Evolutionary conservation across 2,797 vertebrate genomes (phyloP).

Genomic region (Peromyscus melanophrys): DNA sequence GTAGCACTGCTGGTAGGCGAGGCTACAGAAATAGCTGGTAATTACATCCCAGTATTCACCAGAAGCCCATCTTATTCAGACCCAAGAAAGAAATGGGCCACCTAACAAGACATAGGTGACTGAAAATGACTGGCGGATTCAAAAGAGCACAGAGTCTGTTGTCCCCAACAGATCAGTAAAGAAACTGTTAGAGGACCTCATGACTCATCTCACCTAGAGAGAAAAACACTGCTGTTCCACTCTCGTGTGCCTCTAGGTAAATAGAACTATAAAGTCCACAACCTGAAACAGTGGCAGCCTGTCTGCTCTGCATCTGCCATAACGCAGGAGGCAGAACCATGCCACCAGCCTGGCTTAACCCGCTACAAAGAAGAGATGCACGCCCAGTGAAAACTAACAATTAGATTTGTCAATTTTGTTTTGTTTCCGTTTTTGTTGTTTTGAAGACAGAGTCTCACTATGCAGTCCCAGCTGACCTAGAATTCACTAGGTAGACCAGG

Average conservation of each 20-base stretch:
- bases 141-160: not conserved
- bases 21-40: not conserved
- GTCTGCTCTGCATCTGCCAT: not conserved
- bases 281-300: not conserved
- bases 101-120: too few relatives aligned
- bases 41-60: not conserved
- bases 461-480: not conserved
- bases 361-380: not conserved
- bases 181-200: not conserved
- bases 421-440: not conserved
- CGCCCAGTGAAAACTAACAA: not conserved
- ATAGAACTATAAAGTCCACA: not conserved
- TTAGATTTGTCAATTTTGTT: not conserved
- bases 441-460: not conserved
- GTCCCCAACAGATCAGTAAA: not conserved
- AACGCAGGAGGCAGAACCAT: not conserved
- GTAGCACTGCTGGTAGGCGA: not conserved
- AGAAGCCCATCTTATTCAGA: not conserved
- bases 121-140: not conserved
- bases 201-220: not conserved
- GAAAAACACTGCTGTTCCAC: not conserved
- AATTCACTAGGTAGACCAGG: not conserved
- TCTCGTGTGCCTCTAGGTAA: not conserved
- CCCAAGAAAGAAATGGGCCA: not conserved
- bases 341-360: not conserved